Evolutionary conservation across 2,888 invertebrate species (phyloP), one percentile per base, ranked within the genome.

Genomic region (Synergus gifuensis): DNA sequence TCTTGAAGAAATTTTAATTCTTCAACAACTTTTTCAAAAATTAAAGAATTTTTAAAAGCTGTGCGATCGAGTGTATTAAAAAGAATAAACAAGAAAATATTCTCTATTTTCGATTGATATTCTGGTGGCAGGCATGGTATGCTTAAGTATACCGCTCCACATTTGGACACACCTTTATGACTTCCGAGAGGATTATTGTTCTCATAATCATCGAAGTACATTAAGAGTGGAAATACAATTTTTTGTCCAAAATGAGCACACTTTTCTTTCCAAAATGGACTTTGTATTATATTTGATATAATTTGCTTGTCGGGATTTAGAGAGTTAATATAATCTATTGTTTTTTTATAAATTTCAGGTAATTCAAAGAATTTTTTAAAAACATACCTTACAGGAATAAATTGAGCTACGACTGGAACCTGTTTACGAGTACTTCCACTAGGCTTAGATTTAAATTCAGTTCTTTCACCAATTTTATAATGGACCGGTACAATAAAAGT

Each of bases 201-300:
- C 1, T 22, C 22, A 22, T 22, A 22, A 22, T 22, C 22, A 22
- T 22, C 22, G 22, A 22, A 22, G 22, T 22, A 22, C 22, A 22
- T 22, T 22, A 22, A 22, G 1, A 22, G 22, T 22, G 22, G 22
- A 22, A 22, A 1, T 22, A 22, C 22, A 22, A 22, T 22, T 22
- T 79, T 16, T 28, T 46, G 16, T 18, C 12, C 2, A 60, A 14
- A 22, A 40, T 42, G 42, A 12, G 9, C n/a, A 76, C 60, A 67
- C 63, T n/a, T n/a, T 78, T 64, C n/a, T 76, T 40, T 76, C 83
- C 83, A 82, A 18, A 81, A 64, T n/a, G 67, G 36, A 12, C 80
- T 69, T 77, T 85, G 83, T n/a, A 82, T 76, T 16, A 82, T 78
- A 73, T 83, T 85, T 7, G 78, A 81, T 62, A 79, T 76, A n/a